Evolutionary conservation across 2,113 vertebrate species (phyloP), one percentile per base, ranked within the genome.

Genomic region (Megaleporinus macrocephalus): DNA sequence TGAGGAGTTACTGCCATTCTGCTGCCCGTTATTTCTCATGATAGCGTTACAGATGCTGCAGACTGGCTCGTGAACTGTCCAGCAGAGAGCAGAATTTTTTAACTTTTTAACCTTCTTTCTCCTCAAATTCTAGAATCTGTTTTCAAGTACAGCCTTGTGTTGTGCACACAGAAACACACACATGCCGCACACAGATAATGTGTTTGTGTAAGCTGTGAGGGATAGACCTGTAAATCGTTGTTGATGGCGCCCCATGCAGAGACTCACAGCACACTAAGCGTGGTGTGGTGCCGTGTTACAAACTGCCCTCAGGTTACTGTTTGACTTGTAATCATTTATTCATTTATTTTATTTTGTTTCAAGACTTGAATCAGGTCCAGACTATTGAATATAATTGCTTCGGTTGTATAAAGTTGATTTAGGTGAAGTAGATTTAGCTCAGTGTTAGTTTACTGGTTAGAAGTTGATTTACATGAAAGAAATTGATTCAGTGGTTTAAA

Each of bases 181-280:
- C n/a, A n/a, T n/a, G n/a, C n/a, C n/a, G n/a, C n/a, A n/a, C n/a
- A n/a, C n/a, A n/a, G n/a, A n/a, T n/a, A n/a, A n/a, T n/a, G n/a
- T n/a, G n/a, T n/a, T n/a, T n/a, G n/a, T n/a, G n/a, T n/a, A n/a
- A n/a, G n/a, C n/a, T n/a, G n/a, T n/a, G 22, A 71, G 2, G 24
- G 63, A 16, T 61, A 27, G 51, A 63, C 44, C 49, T 16, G 49
- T 51, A 51, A 47, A 16, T 36, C 61, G 29, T 16, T 79, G 26
- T 71, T 62, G 29, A 70, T 72, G 66, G 57, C 41, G 27, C n/a
- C 55, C 53, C 9, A 11, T n/a, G 79, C 30, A 73, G 20, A 76
- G 59, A 73, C 65, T 83, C 65, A 86, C 41, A 9, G 41, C 65
- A 71, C 26, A 27, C 63, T 53, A 33, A 65, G 75, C 24, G 62